Conservation (phyloP, 2,113 vertebrate species). For the Rhynchopsitta pachyrhyncha region DNA sequence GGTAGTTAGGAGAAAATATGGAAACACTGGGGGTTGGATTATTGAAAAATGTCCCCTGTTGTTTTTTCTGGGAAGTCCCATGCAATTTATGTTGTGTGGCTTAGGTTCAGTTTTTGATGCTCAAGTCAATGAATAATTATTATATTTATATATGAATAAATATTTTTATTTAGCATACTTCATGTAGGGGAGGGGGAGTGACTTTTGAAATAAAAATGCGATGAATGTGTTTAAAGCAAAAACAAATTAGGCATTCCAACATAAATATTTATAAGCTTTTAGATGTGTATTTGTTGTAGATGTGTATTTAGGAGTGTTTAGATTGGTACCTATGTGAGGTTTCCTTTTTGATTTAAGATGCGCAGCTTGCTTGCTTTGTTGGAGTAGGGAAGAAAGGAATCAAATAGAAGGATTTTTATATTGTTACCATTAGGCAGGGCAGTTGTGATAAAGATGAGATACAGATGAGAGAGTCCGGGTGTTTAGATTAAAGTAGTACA, state of each 20-base stretch:
- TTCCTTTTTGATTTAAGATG: neutral
- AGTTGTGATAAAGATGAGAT: neutral
- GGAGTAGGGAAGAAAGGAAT: neutral
- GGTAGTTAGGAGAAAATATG: neutral
- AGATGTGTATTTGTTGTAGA: neutral
- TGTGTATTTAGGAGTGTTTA: neutral
- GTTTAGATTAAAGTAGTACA: neutral
- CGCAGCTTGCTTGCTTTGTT: neutral
- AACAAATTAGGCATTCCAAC: neutral
- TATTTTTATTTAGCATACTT: neutral
- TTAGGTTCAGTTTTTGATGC: neutral
- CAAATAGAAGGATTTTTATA: neutral
- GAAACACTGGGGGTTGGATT: neutral
- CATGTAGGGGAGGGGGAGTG: neutral
- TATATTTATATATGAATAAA: too few species aligned
- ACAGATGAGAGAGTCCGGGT: neutral
- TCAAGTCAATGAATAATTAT: neutral
- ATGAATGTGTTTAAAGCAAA: neutral
- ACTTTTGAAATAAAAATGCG: neutral
- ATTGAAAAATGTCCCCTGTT: neutral
- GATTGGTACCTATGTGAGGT: neutral
- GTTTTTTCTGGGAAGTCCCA: neutral
- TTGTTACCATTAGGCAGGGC: rapidly evolving
- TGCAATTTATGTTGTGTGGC: neutral
- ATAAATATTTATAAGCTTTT: neutral